Evolutionary conservation across 2,797 vertebrate species (phyloP).

Genomic region (Danio choprae): DNA sequence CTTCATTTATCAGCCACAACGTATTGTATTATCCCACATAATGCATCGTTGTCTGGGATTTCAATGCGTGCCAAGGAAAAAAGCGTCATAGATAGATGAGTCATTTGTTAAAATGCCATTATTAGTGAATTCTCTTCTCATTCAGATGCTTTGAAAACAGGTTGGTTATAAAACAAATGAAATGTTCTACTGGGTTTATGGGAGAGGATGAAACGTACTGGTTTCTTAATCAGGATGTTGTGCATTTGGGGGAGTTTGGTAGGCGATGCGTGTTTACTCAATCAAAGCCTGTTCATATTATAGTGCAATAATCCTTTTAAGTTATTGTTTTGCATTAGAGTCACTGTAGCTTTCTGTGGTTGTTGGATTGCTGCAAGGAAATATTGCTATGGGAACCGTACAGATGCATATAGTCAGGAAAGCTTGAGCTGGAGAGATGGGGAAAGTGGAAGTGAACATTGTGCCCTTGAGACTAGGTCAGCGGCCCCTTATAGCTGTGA

Average conservation of each 20-base stretch:
- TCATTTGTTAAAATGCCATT: not conserved
- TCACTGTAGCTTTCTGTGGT: not conserved
- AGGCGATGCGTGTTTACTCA: not conserved
- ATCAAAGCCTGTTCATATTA: not conserved
- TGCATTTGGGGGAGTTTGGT: slow-evolving; percentile 6
- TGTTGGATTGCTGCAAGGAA: not conserved
- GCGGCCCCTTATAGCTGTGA: not conserved
- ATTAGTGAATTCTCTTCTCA: not conserved
- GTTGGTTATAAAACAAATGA: not conserved
- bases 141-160: not conserved
- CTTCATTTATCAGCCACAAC: not conserved
- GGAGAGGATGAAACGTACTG: not conserved
- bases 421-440: not conserved
- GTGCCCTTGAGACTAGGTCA: slow-evolving; percentile 13
- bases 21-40: slow-evolving; percentile 21
- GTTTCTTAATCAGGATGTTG: not conserved
- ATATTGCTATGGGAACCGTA: not conserved
- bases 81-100: not conserved
- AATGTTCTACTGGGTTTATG: not conserved
- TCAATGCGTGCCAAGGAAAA: slow-evolving; percentile 3
- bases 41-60: slow-evolving; percentile 1
- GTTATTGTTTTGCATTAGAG: slow-evolving; percentile 15
- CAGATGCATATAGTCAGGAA: not conserved
- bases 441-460: slow-evolving; percentile 13
- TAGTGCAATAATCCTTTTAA: not conserved